Base-by-base conservation (phyloP, 2,113 vertebrate genomes). In the Euleptes europaea region DNA sequence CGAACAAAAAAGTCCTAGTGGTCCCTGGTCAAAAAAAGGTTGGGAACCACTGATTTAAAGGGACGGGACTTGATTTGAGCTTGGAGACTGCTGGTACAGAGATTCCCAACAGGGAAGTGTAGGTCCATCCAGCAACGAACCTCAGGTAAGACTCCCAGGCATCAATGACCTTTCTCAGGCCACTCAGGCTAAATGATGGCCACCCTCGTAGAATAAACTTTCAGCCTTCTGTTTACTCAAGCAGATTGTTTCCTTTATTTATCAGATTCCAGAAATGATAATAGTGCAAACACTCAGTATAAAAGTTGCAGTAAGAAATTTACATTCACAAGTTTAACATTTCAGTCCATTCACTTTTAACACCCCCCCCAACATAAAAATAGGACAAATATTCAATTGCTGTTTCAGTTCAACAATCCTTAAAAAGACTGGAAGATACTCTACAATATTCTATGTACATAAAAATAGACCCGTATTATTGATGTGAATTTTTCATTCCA, bases 261-360 rank as follows among this genome's bases (percentile, higher is more conserved):
- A 92, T 94, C 93, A 92, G 88, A 92, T 93, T 94, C 90, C 94
- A 95, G 94, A 96, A 96, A 97, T 97, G 91, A 95, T 97, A 79
- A 92, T 95, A 97, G 98, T 98, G 98, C 97, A 98, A 98, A 98
- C 98, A 98, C 96, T 96, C 88, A 91, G 97, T 98, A 98, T 96
- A 98, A 98, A 98, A 98, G 92, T 97, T 97, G 96, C 93, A 95
- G 95, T 98, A 98, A 96, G 96, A 97, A 97, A 97, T 95, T 93
- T 97, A 97, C 96, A 97, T 97, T 97, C 97, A 98, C 98, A 97
- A 80, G 69, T 96, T 96, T 96, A 97, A 97, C 97, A 96, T 97
- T 95, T 97, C 95, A 94, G 95, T 97, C 95, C 96, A 96, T 95
- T 97, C 97, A 96, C 97, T 95, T 95, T 94, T 88, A 23, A 5